These are phyloP conservation scores for Candoia aspera DNA, from an alignment of 2,113 vertebrate species.

Conservation along the genomic window DNA sequence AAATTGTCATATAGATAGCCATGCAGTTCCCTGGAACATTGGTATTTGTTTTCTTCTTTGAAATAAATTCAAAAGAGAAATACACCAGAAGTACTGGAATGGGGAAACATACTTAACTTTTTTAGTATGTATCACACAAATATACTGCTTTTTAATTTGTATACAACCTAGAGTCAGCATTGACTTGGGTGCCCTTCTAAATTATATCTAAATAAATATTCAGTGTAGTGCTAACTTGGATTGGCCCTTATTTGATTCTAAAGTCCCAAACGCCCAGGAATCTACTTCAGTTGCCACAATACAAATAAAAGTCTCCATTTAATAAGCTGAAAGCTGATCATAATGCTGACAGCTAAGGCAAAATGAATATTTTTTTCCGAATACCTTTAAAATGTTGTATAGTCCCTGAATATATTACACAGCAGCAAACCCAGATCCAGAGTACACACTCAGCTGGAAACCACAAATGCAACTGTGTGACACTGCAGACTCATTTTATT, in stretches of 20 bases:
- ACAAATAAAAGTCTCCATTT: not conserved
- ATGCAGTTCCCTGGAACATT: not conserved
- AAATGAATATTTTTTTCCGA: not conserved
- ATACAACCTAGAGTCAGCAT: not conserved
- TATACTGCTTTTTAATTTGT: not conserved
- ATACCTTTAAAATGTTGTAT: not conserved
- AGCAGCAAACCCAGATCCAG: not conserved
- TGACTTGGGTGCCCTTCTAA: not conserved
- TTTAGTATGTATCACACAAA: not conserved
- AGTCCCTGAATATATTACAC: not conserved
- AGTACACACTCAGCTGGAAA: not conserved
- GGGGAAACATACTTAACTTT: not conserved
- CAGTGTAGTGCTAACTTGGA: not conserved
- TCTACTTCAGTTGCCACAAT: not conserved
- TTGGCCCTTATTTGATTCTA: too few relatives aligned
- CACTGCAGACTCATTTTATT: not conserved
- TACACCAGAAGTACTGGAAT: not conserved
- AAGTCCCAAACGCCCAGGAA: not conserved
- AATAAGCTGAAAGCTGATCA: not conserved
- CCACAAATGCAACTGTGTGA: not conserved
- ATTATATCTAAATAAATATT: not conserved
- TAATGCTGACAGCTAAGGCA: not conserved
- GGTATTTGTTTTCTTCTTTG: not conserved
- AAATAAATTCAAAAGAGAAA: not conserved
- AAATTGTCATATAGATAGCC: not conserved